These are phyloP conservation scores for Ascaphus truei DNA, from an alignment of 2,113 vertebrate species.

Conservation along the genomic window DNA sequence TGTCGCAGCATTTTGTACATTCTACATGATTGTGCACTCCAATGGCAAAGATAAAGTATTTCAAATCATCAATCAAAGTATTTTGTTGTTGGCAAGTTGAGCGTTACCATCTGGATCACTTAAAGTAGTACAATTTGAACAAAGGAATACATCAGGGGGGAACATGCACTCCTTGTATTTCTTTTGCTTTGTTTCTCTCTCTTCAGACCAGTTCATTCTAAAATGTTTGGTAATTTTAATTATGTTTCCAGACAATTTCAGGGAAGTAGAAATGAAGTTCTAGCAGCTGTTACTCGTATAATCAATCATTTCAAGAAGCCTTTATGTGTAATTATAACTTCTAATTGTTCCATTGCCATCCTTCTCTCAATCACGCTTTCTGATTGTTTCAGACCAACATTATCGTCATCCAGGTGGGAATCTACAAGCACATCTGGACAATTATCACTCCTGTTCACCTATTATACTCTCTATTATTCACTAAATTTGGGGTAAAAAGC, in stretches of 20 bases:
- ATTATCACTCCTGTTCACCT: conserved; percentile 18
- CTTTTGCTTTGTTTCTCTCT: conserved; percentile 26
- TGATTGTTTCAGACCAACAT: conserved; percentile 22
- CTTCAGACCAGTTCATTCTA: conserved; percentile 40
- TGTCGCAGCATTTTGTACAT: no score
- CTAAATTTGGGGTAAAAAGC: no score
- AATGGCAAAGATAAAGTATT: not conserved
- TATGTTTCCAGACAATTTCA: conserved; percentile 41
- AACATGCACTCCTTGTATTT: conserved; percentile 8
- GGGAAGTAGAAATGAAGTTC: conserved; percentile 38
- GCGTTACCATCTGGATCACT: conserved; percentile 17
- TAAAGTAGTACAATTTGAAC: conserved; percentile 21
- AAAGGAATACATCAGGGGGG: conserved; percentile 10
- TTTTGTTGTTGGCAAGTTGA: conserved; percentile 2
- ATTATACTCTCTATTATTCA: not conserved
- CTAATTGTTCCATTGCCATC: conserved; percentile 36
- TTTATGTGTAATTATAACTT: conserved; percentile 40
- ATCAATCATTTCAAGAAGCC: conserved; percentile 42
- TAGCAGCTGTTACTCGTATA: conserved; percentile 37
- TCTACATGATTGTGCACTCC: not conserved
- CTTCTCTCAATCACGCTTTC: conserved; percentile 27
- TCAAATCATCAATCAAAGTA: not conserved
- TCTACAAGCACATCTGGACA: conserved; percentile 37
- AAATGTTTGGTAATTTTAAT: conserved; percentile 45
- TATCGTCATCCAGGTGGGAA: conserved; percentile 36